Conservation (phyloP, 2,888 invertebrate species). For the Tyria jacobaeae region DNA sequence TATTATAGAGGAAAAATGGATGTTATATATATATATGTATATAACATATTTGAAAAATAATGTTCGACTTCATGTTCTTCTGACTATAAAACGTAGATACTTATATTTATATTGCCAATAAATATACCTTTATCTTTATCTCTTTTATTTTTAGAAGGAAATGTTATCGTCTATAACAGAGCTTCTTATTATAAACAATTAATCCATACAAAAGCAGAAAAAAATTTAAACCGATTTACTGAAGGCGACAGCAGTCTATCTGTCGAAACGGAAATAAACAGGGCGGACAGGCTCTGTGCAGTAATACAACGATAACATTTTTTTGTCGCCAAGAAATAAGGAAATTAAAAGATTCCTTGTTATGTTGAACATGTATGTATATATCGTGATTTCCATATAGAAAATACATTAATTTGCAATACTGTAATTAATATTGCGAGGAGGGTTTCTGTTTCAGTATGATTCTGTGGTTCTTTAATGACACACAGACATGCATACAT, state of each 20-base stretch:
- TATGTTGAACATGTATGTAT: background rate
- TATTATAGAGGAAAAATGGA: too few species aligned
- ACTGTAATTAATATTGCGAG: background rate
- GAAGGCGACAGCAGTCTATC: slow-evolving; percentile 31
- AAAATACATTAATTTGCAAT: background rate
- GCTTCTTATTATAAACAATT: slow-evolving; percentile 1
- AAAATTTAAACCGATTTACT: slow-evolving; percentile 21
- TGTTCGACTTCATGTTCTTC: too few species aligned
- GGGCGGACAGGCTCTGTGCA: slow-evolving; percentile 32
- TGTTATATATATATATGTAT: too few species aligned
- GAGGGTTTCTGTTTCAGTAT: background rate
- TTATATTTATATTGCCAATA: too few species aligned
- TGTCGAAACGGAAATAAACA: slow-evolving; percentile 47
- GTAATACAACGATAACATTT: slow-evolving; percentile 41
- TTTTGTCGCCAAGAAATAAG: slow-evolving; percentile 25
- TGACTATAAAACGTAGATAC: too few species aligned
- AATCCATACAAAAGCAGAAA: slow-evolving; percentile 11
- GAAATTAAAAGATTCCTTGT: slow-evolving; percentile 31
- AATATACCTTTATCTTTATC: too few species aligned
- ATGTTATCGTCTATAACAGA: background rate
- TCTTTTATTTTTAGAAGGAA: background rate
- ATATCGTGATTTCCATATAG: background rate
- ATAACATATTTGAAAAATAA: too few species aligned
- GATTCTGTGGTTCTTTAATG: too few species aligned
- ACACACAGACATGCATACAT: too few species aligned